A percentile compares a stretch with the other conserved stretches of the same genome.
phyloP scores from a whole-genome alignment of 2,888 invertebrate genomes.

The Ditylenchus weischeri region DNA sequence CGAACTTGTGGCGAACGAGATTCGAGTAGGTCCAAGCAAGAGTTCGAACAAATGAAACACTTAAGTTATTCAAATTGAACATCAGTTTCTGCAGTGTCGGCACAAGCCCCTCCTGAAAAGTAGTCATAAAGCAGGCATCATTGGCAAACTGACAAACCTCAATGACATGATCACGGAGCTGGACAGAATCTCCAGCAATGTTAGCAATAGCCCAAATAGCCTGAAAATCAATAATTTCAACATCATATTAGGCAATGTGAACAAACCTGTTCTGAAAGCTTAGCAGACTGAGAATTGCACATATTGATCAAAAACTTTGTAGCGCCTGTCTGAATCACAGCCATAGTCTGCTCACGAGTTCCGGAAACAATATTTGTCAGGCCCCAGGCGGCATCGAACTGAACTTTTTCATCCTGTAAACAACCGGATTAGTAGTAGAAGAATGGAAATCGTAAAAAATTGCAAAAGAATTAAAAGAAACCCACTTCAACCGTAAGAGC shows the following conservation, averaged over 20 bases:
- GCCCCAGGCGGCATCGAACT: constrained; percentile 96
- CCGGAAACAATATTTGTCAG: constrained; percentile 95
- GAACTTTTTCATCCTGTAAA: constrained; percentile 58
- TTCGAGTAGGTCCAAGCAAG: constrained; percentile 86
- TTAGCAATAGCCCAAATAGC: constrained; percentile 82
- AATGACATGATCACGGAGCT: constrained; percentile 78
- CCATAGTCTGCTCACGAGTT: constrained; percentile 81
- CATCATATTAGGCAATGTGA: constrained; percentile 3
- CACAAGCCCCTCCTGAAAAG: constrained; percentile 70
- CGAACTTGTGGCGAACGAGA: constrained; percentile 86
- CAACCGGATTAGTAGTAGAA: background rate
- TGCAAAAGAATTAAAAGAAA: constrained; percentile 13
- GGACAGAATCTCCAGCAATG: constrained; percentile 75
- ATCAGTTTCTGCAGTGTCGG: constrained; percentile 76
- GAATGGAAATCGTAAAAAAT: background rate
- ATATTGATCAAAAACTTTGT: constrained; percentile 76
- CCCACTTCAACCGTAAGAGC: constrained; percentile 65
- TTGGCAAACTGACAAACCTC: constrained; percentile 60
- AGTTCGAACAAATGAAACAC: constrained; percentile 43
- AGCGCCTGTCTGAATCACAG: constrained; percentile 80
- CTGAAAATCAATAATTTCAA: constrained; percentile 62
- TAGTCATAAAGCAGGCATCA: background rate
- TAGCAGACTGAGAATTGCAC: constrained; percentile 68
- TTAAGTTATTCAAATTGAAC: constrained; percentile 63
- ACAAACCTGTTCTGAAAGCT: constrained; percentile 75